Evolutionary conservation across 2,888 invertebrate species (phyloP).

Genomic region (Erebia aethiops): DNA sequence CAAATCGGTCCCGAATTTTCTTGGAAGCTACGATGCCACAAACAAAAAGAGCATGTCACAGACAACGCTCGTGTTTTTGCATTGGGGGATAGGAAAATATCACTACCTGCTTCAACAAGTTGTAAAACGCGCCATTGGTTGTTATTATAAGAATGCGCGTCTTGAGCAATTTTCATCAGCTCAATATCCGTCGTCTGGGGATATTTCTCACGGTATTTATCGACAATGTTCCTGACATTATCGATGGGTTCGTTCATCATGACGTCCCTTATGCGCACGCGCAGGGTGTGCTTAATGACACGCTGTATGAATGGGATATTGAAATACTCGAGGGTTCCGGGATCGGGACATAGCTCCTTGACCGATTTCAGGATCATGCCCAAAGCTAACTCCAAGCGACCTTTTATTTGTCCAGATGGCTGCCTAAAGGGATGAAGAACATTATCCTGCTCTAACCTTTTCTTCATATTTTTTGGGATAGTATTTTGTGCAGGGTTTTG

Average conservation of each 20-base stretch:
- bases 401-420: conserved; percentile 55
- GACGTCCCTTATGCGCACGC: conserved; percentile 59
- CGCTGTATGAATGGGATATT: conserved; percentile 43
- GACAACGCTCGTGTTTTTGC: conserved; percentile 5
- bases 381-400: conserved; percentile 68
- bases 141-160: conserved; percentile 36
- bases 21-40: conserved; percentile 15
- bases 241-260: conserved; percentile 62
- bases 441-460: conserved; percentile 29
- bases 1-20: background rate
- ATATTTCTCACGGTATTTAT: conserved; percentile 55
- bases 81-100: conserved; percentile 17
- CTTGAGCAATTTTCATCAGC: conserved; percentile 52
- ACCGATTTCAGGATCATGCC: conserved; percentile 63
- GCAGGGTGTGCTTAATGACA: conserved; percentile 59
- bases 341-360: conserved; percentile 40
- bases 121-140: conserved; percentile 36
- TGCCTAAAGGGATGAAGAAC: conserved; percentile 50
- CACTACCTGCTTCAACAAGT: conserved; percentile 51
- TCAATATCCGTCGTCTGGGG: conserved; percentile 56
- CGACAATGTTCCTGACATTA: conserved; percentile 47
- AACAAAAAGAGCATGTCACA: background rate
- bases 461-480: background rate
- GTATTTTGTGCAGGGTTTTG: background rate
- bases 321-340: conserved; percentile 39